Evolutionary conservation across 2,888 invertebrate species (phyloP), one percentile per base, ranked within the genome.

Genomic region (Epinotia nisella): DNA sequence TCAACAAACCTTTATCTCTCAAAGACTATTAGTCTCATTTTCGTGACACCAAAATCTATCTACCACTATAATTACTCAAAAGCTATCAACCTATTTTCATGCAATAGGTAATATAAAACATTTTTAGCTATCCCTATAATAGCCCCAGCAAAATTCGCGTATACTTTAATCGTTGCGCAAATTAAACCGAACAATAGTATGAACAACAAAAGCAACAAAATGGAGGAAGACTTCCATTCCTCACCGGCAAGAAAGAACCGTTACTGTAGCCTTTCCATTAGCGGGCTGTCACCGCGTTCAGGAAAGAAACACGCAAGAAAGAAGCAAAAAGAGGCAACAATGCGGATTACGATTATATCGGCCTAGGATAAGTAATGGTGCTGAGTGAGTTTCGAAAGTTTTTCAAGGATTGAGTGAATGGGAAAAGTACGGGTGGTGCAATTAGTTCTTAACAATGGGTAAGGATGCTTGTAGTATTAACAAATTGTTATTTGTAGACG

Each of bases 221-320:
- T 72, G 71, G 64, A 78, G 75, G 77, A 78, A 83, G 81, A 82
- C 49, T 88, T 85, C 87, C 86, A 90, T 90, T 87, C 68, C 70
- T 74, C 49, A 71, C 77, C 75, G 74, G 74, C 79, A 85, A 84
- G 85, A 86, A 84, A 83, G 81, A 88, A 49, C 49, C 85, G 88
- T 86, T 85, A 81, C 78, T 81, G 85, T 84, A 83, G 84, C 86
- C 56, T 87, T 90, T 91, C 91, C 92, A 92, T 92, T 92, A 91
- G 90, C 80, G 85, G 83, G 78, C 89, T 91, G 91, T 91, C 91
- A 90, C 86, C 83, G 83, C 75, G 78, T 81, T 76, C 74, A 77
- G 81, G 83, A 83, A 83, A 80, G 66, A 66, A 60, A 71, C 65
- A 53, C 65, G 65, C 65, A 39, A 78, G 81, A 83, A 84, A 81